phyloP scores from a whole-genome alignment of 2,888 invertebrate species.

The Conus canariensis region DNA sequence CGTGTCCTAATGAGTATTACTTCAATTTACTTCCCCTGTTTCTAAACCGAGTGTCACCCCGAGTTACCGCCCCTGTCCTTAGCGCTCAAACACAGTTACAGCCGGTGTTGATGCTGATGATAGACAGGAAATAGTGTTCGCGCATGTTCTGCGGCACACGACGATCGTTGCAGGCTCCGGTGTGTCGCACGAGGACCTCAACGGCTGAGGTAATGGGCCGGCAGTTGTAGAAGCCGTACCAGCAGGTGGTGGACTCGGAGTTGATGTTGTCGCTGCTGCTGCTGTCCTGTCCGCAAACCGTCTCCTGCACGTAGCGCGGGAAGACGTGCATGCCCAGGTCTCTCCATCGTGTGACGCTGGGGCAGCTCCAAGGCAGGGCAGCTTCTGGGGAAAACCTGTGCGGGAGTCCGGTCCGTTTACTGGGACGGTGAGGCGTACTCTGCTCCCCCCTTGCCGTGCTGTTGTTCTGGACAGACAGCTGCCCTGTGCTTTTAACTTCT shows the following conservation, averaged over 20 bases:
- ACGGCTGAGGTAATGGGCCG: slow-evolving; percentile 25
- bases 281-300: neutral
- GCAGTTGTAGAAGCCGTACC: slow-evolving; percentile 34
- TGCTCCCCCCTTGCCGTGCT: too few relatives aligned
- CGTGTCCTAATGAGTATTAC: too few relatives aligned
- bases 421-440: neutral
- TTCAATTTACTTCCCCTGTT: too few relatives aligned
- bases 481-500: too few relatives aligned
- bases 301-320: slow-evolving; percentile 42
- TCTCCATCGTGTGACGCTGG: slow-evolving; percentile 31
- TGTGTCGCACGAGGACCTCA: slow-evolving; percentile 33
- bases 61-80: neutral
- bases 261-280: neutral
- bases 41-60: neutral
- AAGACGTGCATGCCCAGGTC: slow-evolving; percentile 40
- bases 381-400: neutral
- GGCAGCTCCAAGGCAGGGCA: slow-evolving; percentile 32
- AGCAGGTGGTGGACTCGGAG: neutral
- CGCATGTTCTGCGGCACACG: slow-evolving; percentile 34
- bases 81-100: slow-evolving; percentile 23
- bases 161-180: slow-evolving; percentile 38
- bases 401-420: neutral
- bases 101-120: slow-evolving; percentile 32
- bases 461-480: too few relatives aligned
- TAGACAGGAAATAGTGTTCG: slow-evolving; percentile 38